Base-by-base conservation (phyloP, 2,888 invertebrate genomes). In the Spilosoma lubricipeda region DNA sequence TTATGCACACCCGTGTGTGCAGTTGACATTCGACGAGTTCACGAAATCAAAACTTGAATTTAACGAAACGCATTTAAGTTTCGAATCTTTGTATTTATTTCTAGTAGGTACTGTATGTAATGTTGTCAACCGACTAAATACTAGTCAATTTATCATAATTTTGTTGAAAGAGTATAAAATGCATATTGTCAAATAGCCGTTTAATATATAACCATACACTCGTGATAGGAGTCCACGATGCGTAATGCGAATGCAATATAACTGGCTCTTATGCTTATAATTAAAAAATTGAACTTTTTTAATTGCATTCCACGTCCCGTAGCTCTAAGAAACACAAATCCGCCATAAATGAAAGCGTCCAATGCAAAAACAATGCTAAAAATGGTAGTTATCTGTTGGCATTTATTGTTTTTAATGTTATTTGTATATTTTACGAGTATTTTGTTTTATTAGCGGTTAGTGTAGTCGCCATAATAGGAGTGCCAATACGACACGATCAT, bases 401-500 rank as follows among this genome's bases (percentile, higher is more conserved):
- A 84, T 85, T 73, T 77, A 77, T 83, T 83, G 80, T 86, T 86
- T 84, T 85, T 86, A 85, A 83, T 86, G 83, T 87, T 86, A 84
- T 87, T 87, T 77, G 77, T 77, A 81, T 80, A 80, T 80, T 83
- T 88, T 83, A 80, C 74, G 77, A 83, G 70, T 80, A 80, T 85
- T 86, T 85, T 85, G 78, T 79, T 84, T 85, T 80, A 81, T 84
- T 82, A 82, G 82, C 85, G 77, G 81, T 84, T 79, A 85, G 86
- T 85, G 85, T 86, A 86, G 86, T 88, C 89, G 92, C 90, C 90
- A 90, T 90, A 87, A 80, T 89, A 87, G 85, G 89, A 90, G 93
- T 94, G 94, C 94, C 94, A 94, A 94, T 92, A 91, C 75, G 84
- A 85, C 89, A 89, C 87, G 87, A 86, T 88, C 87, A 91, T 91